Evolutionary conservation across 2,113 vertebrate species (phyloP).

Genomic region (Rhabdomys dilectus): DNA sequence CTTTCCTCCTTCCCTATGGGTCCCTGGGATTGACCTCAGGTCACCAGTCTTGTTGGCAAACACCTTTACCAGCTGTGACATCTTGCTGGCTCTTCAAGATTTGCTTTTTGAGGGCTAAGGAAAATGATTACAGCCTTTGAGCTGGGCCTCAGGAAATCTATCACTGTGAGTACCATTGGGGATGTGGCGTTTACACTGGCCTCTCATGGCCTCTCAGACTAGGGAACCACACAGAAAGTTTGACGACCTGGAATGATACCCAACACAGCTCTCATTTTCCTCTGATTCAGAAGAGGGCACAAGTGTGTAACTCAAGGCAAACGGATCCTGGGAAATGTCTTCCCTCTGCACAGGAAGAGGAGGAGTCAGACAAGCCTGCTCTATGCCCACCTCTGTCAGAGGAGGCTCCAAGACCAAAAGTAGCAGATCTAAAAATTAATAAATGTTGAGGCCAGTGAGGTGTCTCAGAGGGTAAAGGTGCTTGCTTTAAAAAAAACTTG

Average conservation of each 20-base stretch:
- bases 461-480: background rate
- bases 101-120: background rate
- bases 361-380: background rate
- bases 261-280: background rate
- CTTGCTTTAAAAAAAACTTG: too few species aligned
- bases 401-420: background rate
- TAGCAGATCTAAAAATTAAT: background rate
- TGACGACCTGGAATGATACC: background rate
- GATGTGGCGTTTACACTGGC: background rate
- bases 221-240: background rate
- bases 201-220: background rate
- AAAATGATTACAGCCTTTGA: background rate
- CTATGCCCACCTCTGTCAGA: background rate
- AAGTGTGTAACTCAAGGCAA: background rate
- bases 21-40: background rate
- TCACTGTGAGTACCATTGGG: background rate
- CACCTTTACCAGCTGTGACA: background rate
- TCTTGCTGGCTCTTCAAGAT: background rate
- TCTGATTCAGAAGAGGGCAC: constrained; percentile 10
- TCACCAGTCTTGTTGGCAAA: background rate
- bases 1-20: background rate
- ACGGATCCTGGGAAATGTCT: constrained; percentile 45
- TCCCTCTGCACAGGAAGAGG: background rate
- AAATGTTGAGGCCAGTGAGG: background rate
- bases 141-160: background rate